These are phyloP conservation scores for Choloepus hoffmanni DNA, from an alignment of 2,113 vertebrate species.

Conservation along the genomic window DNA sequence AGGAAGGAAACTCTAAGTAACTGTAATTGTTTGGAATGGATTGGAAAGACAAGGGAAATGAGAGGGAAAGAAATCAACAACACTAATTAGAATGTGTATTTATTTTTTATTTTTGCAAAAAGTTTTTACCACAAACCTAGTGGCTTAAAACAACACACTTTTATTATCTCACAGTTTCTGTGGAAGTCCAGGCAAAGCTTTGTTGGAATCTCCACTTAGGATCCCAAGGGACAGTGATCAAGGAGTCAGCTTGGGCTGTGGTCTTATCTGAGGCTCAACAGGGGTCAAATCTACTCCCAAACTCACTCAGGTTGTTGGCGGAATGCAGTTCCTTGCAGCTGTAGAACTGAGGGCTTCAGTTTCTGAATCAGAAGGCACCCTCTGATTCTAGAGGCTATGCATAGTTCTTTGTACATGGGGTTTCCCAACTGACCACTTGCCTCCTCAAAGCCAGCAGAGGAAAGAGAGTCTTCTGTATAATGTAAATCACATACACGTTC, in stretches of 20 bases:
- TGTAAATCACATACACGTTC: background rate
- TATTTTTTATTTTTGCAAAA: background rate
- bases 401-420: background rate
- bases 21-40: background rate
- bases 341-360: background rate
- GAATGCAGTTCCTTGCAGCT: background rate
- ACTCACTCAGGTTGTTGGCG: background rate
- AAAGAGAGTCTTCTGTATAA: background rate
- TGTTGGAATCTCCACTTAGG: background rate
- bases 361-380: background rate
- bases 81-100: background rate
- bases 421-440: background rate
- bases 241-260: background rate
- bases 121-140: background rate
- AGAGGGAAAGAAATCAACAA: background rate
- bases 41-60: background rate
- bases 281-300: background rate
- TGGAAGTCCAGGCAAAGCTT: background rate
- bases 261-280: background rate
- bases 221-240: background rate
- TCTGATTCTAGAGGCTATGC: background rate
- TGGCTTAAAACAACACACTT: background rate
- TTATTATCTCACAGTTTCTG: background rate
- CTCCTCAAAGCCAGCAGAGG: background rate
- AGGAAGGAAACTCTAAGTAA: slow-evolving; percentile 23